Base-by-base conservation (phyloP, 1,140 invertebrate genomes). In the Steinernema khuongi region DNA sequence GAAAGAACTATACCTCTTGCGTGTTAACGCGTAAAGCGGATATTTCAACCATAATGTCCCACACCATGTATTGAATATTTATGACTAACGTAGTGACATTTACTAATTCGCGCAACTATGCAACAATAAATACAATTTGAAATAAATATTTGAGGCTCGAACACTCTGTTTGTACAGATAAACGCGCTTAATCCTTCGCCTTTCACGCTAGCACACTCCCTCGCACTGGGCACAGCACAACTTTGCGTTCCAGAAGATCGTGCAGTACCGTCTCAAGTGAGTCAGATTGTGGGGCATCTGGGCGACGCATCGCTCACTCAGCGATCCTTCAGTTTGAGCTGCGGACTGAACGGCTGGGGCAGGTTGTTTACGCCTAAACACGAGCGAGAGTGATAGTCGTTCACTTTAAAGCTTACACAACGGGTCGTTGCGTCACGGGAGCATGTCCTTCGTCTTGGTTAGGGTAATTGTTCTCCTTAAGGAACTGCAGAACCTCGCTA, bases 201-300 rank as follows among this genome's bases (percentile, higher is more conserved):
- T 33, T 70, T 22, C 29, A 11, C n/a, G 1, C 69, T 77, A 83
- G 68, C 81, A 83, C 36, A 83, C 68, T 14, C 80, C 83, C 26
- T 73, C 67, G 72, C 82, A 83, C 71, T 83, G 79, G 7, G 80
- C 60, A 43, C 82, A 83, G 67, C 82, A 83, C 1, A 83, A 73
- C 68, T 83, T 83, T 70, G 79, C 81, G 67, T 83, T 83, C 83
- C 83, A 83, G 74, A 83, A 83, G 32, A 83, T 85, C 18, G 83
- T 85, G 60, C 82, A 83, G 41, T 83, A 83, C 41, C 81, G 71
- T 28, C 83, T 70, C 19, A 83, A 70, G 80, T 83, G 82, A 0
- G 82, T 83, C 29, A 80, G 79, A 33, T 79, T 72, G 17, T 68
- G 22, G 31, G 82, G 72, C 80, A 83, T 83, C 41, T 74, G 73